Evolutionary conservation across 2,797 vertebrate genomes (phyloP).

Genomic region (Enteromius afrohamiltoni): DNA sequence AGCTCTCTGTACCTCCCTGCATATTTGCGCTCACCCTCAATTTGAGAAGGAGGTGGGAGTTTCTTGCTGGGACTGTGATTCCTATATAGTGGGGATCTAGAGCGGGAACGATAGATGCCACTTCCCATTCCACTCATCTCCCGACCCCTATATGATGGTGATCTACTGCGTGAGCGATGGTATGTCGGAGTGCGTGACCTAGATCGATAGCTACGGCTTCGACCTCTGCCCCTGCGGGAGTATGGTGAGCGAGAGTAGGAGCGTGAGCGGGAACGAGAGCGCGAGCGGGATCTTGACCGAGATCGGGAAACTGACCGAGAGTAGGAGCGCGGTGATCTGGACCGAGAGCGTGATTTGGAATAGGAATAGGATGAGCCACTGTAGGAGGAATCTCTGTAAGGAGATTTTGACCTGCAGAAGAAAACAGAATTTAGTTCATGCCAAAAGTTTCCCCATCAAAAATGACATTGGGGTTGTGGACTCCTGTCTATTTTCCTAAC

Average conservation of each 20-base stretch:
- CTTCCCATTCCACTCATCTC: conserved; percentile 49
- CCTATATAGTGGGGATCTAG: conserved; percentile 83
- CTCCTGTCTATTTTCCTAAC: conserved; percentile 73
- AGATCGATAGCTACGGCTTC: conserved; percentile 84
- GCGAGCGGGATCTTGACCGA: conserved; percentile 86
- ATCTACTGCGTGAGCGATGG: conserved; percentile 88
- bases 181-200: conserved; percentile 87
- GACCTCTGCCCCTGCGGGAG: conserved; percentile 80
- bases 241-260: conserved; percentile 88
- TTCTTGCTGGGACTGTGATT: conserved; percentile 83
- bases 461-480: not conserved
- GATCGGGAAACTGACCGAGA: conserved; percentile 88
- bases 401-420: conserved; percentile 90
- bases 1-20: conserved; percentile 81
- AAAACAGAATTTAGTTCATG: not conserved
- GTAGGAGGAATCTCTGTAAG: conserved; percentile 86
- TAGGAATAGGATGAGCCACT: conserved; percentile 89
- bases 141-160: conserved; percentile 74
- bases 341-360: conserved; percentile 89
- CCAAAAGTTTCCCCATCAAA: not conserved
- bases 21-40: conserved; percentile 84
- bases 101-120: conserved; percentile 80
- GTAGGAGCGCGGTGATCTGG: conserved; percentile 84
- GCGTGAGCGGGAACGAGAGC: conserved; percentile 88
- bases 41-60: conserved; percentile 74